Base-by-base conservation (phyloP, 2,797 vertebrate genomes). In the Enteromius anoplus region DNA sequence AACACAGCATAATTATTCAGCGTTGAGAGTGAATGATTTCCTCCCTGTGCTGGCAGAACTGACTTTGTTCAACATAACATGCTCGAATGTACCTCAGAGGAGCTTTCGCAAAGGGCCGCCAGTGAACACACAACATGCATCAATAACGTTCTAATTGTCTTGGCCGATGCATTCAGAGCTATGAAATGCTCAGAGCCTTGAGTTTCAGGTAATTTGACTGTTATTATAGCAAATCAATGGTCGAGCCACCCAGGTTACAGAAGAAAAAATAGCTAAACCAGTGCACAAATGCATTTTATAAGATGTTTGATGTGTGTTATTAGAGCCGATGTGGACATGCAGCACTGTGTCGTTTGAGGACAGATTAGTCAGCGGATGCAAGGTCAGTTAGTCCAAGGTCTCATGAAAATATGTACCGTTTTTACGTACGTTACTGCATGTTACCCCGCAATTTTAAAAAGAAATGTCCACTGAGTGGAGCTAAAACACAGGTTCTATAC, bases 221-320 rank as follows among this genome's bases (percentile, higher is more conserved):
- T 64, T 80, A 79, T 83, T 62, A 49, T 76, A 72, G 82, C 47
- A 79, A 81, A 83, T 86, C 65, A 55, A 75, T 88, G 69, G 51
- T 40, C 29, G 42, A 40, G 75, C 79, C 21, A 21, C 34, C 72
- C 40, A 60, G 66, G 70, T 60, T 47, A 62, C 42, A 49, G 73
- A 55, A 78, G 73, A 78, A n/a, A 42, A 83, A 72, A 34, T 40
- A 42, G 51, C 26, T 65, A 23, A 83, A 75, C 76, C 45, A 70
- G 75, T 78, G 60, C 69, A 83, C 60, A 23, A 47, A 19, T 80
- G 80, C 62, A 66, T 85, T 37, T 60, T 76, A 75, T 76, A 80
- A 26, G 40, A 73, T 19, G 78, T 85, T 85, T 78, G 78, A 26
- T 78, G 3, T 60, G 58, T 62, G 58, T 15, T 62, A 62, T 72